Conservation (phyloP, 2,797 vertebrate genomes). For the Lepilemur ruficaudatus region DNA sequence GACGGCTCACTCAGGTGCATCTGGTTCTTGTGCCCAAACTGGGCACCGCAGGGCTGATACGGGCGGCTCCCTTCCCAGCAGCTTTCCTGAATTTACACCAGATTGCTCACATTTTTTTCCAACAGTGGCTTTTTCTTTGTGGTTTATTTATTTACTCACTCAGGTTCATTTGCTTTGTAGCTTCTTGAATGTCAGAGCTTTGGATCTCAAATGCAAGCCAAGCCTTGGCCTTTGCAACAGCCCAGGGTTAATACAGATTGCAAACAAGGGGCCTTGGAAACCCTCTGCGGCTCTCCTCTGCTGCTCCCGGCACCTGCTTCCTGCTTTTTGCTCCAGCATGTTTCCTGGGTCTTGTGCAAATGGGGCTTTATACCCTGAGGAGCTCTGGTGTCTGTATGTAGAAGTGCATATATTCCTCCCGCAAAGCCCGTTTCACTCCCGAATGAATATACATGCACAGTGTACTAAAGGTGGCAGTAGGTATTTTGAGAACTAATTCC, state of each 20-base stretch:
- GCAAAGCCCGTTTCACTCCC: background rate
- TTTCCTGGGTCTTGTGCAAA: background rate
- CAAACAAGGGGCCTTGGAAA: conserved; percentile 65
- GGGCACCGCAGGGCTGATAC: background rate
- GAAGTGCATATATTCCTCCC: background rate
- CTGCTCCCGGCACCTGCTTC: background rate
- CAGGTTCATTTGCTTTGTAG: conserved; percentile 77
- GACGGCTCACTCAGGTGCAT: background rate
- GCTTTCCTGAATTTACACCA: conserved; percentile 63
- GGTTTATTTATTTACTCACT: conserved; percentile 78
- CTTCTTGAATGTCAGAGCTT: conserved; percentile 80
- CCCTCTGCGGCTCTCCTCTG: background rate
- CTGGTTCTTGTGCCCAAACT: background rate
- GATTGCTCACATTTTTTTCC: conserved; percentile 54
- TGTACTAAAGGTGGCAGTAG: background rate
- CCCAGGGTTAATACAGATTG: conserved; percentile 71
- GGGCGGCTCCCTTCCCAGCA: conserved; percentile 19
- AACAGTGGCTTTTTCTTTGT: conserved; percentile 39
- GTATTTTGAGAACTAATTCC: background rate
- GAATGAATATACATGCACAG: background rate
- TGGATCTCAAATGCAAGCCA: conserved; percentile 66
- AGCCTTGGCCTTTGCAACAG: conserved; percentile 71
- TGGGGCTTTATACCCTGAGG: background rate
- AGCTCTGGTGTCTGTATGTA: background rate
- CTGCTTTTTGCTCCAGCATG: background rate